Percentiles rank a stretch among this genome's conserved stretches.
Evolutionary conservation across 2,888 invertebrate genomes (phyloP).

Genomic region (Erebia palarica): DNA sequence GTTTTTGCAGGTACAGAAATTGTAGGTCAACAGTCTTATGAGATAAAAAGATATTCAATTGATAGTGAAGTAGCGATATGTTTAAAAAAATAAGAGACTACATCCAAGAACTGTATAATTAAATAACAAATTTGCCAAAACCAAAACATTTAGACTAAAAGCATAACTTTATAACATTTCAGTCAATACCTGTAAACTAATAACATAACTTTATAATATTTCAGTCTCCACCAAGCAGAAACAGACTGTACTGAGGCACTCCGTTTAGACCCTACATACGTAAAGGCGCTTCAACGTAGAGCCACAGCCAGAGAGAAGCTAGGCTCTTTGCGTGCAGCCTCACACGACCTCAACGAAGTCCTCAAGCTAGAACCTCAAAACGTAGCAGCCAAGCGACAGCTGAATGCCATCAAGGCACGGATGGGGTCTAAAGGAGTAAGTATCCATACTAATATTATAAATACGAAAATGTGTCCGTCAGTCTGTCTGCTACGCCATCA

Average conservation of each 20-base stretch:
- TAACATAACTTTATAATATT: conserved; percentile 48
- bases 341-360: conserved; percentile 86
- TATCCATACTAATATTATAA: too few relatives aligned
- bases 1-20: too few relatives aligned
- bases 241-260: conserved; percentile 92
- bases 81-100: too few relatives aligned
- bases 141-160: background rate
- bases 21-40: too few relatives aligned
- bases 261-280: conserved; percentile 88
- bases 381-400: conserved; percentile 84
- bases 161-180: conserved; percentile 48
- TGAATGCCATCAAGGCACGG: conserved; percentile 79
- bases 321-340: conserved; percentile 87
- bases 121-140: too few relatives aligned
- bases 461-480: too few relatives aligned
- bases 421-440: conserved; percentile 79
- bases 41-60: too few relatives aligned
- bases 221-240: conserved; percentile 86
- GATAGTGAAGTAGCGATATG: too few relatives aligned
- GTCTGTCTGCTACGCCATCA: too few relatives aligned
- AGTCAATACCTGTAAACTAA: conserved; percentile 56
- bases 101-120: too few relatives aligned
- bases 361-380: conserved; percentile 91
- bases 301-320: conserved; percentile 88
- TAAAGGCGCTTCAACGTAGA: conserved; percentile 92